These are phyloP conservation scores for Plutella xylostella DNA, from an alignment of 2,888 invertebrate species.

Conservation along the genomic window DNA sequence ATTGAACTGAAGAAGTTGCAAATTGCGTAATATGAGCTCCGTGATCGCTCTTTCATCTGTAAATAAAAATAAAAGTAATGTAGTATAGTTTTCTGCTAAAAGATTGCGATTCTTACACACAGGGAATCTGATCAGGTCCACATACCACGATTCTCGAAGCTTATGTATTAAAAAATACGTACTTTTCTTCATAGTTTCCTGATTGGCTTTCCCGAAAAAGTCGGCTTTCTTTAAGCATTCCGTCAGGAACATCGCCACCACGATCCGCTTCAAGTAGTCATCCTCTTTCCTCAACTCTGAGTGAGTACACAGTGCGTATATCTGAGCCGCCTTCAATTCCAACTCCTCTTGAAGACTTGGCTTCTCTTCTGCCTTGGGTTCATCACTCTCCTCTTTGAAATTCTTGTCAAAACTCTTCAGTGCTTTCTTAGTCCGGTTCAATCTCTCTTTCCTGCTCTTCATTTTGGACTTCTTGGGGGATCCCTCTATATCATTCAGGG, in stretches of 20 bases:
- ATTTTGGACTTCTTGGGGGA: constrained; percentile 46
- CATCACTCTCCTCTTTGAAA: constrained; percentile 31
- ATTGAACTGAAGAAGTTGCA: constrained; percentile 86
- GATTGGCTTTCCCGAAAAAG: constrained; percentile 67
- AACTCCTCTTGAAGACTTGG: constrained; percentile 41
- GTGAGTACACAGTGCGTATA: constrained; percentile 77
- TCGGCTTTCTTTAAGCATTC: constrained; percentile 76
- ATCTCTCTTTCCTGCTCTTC: constrained; percentile 50
- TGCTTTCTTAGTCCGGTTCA: constrained; percentile 47
- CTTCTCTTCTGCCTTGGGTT: constrained; percentile 39
- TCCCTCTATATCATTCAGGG: constrained; percentile 50
- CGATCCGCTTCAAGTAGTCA: constrained; percentile 79
- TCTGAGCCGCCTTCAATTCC: constrained; percentile 49
- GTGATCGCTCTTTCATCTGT: constrained; percentile 56
- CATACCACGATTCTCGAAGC: neutral
- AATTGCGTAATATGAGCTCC: constrained; percentile 74
- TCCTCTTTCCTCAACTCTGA: constrained; percentile 68
- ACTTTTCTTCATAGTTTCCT: constrained; percentile 35
- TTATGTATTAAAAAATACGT: constrained; percentile 3
- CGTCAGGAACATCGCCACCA: constrained; percentile 82
- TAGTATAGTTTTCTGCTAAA: neutral
- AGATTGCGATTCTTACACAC: neutral
- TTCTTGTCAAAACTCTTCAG: constrained; percentile 29
- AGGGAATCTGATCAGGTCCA: neutral
- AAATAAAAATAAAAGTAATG: constrained; percentile 15